Base-by-base conservation (phyloP, 2,888 invertebrate genomes). In the Acronicta leporina region DNA sequence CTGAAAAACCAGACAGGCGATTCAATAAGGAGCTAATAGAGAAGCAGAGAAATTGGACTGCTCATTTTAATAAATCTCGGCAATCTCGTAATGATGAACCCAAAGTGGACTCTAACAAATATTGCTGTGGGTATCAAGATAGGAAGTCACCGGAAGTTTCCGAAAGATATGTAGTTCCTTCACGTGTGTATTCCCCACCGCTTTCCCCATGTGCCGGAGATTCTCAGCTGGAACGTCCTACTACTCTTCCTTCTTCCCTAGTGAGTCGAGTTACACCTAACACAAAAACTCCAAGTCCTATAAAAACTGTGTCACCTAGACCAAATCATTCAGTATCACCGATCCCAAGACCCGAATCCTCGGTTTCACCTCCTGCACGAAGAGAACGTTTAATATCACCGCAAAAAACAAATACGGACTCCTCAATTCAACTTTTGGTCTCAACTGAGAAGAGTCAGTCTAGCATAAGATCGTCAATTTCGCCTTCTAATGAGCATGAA, bases 41-140 rank as follows among this genome's bases (percentile, higher is more conserved):
- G 89, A 97, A 98, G 82, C 98, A 98, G 86, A 96, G 97, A 85
- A 98, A 98, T 92, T 98, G 98, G 98, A 98, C 98, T 33, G 97
- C 97, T 64, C 98, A 98, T 90, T 98, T 98, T 87, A 97, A 97
- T 63, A 97, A 97, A 93, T 95, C 97, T 51, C 96, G 97, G 74
- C 95, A 96, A 47, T 68, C 85, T 61, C 88, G 92, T 66, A 85
- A 82, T 67, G 94, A 93, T 58, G 93, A 94, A 68, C 73, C 80
- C 52, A 90, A 85, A 81, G 67, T 84, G 51, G 94, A 93, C 56
- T 84, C 89, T 68, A 91, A 80, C 56, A 85, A 87, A 84, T 87
- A 88, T 80, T 68, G 87, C 67, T 83, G 87, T 81, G 82, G 85
- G 71, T 86, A 87, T 79, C 86, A 85, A 75, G 94, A 92, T 40